phyloP scores from a whole-genome alignment of 2,113 vertebrate genomes.

The Mystacornis crossleyi region DNA sequence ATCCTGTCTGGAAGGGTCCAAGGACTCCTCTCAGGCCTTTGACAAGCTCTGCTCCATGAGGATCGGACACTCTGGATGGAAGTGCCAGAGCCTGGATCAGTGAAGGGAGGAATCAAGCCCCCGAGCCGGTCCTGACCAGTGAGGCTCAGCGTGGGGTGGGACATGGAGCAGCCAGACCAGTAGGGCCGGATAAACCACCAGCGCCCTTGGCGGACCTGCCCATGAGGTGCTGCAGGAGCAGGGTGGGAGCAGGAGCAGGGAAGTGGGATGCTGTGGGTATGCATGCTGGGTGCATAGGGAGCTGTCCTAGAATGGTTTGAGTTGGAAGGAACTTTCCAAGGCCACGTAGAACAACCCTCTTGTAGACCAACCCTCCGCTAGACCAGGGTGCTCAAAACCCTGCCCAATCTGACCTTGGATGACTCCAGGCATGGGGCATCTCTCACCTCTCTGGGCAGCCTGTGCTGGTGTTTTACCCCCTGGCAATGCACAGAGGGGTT shows the following conservation, averaged over 20 bases:
- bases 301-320: not conserved
- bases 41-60: not conserved
- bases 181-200: not conserved
- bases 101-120: not conserved
- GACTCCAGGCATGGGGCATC: not conserved
- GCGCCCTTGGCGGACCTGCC: accelerated
- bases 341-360: not conserved
- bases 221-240: not conserved
- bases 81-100: not conserved
- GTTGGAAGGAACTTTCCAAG: not conserved
- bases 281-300: not conserved
- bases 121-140: not conserved
- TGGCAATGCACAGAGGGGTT: accelerated
- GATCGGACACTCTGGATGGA: accelerated
- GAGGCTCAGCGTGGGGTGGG: accelerated
- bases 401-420: not conserved
- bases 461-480: not conserved
- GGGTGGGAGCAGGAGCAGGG: not conserved
- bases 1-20: not conserved
- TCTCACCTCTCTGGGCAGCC: not conserved
- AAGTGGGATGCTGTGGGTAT: not conserved
- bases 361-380: not conserved
- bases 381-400: not conserved
- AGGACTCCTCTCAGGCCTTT: not conserved
- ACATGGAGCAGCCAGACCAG: not conserved